Conservation (phyloP, 2,797 vertebrate species). For the Poliocrania exsul region DNA sequence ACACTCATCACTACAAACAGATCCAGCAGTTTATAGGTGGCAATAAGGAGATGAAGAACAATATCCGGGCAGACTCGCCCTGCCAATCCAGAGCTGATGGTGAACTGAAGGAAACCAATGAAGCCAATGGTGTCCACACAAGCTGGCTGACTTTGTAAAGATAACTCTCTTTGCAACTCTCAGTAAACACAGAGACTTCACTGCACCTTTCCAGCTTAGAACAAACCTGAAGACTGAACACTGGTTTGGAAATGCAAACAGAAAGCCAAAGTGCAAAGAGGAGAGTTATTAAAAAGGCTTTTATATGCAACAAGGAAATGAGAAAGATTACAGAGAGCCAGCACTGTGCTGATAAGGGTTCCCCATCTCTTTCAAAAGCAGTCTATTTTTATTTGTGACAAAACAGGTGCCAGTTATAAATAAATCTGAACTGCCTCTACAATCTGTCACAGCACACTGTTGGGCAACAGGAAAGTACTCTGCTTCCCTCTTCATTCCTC, state of each 20-base stretch:
- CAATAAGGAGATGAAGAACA: not conserved
- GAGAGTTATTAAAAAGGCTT: not conserved
- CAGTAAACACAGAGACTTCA: not conserved
- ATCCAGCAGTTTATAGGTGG: not conserved
- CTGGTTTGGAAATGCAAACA: not conserved
- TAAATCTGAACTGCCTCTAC: not conserved
- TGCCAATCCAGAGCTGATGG: not conserved
- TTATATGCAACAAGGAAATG: not conserved
- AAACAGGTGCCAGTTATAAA: conserved; percentile 12
- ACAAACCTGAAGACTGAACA: not conserved
- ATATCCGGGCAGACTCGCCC: not conserved
- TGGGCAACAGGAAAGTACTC: not conserved
- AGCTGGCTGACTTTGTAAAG: not conserved
- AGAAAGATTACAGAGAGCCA: not conserved
- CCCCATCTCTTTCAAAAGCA: not conserved
- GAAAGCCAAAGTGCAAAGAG: not conserved
- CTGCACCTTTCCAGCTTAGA: not conserved
- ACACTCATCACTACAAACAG: not conserved
- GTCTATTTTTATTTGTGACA: not conserved
- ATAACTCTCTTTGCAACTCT: not conserved
- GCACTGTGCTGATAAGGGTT: not conserved
- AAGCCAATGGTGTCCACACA: not conserved
- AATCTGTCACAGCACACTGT: not conserved
- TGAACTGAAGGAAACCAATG: not conserved
- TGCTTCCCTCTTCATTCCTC: not conserved